Percentiles rank a stretch among this genome's conserved stretches.
These are phyloP conservation scores for Delphinapterus leucas DNA, from an alignment of 2,113 vertebrate genomes.

Conservation along the genomic window DNA sequence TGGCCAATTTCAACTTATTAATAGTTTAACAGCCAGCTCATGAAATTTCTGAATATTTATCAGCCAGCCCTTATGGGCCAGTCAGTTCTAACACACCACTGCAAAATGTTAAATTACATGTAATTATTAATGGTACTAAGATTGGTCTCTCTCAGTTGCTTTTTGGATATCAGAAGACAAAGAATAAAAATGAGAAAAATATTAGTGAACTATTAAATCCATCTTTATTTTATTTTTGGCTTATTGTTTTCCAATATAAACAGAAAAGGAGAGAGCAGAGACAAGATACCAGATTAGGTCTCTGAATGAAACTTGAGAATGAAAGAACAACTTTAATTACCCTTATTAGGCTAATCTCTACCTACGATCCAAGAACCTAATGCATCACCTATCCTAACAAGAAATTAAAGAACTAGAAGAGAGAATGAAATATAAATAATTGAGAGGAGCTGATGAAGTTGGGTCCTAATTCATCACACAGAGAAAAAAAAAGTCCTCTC, in stretches of 20 bases:
- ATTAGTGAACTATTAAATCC: neutral
- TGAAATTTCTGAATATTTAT: constrained; percentile 7
- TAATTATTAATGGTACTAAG: neutral
- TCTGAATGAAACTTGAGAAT: constrained; percentile 20
- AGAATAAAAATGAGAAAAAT: neutral
- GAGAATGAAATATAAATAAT: constrained; percentile 53
- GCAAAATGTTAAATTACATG: neutral
- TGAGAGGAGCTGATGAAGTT: neutral
- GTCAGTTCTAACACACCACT: neutral
- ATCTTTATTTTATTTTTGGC: neutral
- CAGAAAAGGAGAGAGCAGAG: neutral
- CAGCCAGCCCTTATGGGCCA: neutral
- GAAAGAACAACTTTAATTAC: constrained; percentile 33
- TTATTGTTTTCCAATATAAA: neutral
- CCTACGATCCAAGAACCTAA: neutral
- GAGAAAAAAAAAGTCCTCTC: neutral
- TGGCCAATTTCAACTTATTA: neutral
- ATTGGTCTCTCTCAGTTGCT: neutral
- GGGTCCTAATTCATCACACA: constrained; percentile 19
- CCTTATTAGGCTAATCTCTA: constrained; percentile 20
- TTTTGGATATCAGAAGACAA: constrained; percentile 24
- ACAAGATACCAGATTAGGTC: neutral
- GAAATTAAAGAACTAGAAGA: constrained; percentile 35
- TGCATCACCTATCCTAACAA: constrained; percentile 36
- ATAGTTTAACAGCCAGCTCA: neutral